Evolutionary conservation across 2,888 invertebrate species (phyloP), one percentile per base, ranked within the genome.

Genomic region (Gymnosoma rotundatum): DNA sequence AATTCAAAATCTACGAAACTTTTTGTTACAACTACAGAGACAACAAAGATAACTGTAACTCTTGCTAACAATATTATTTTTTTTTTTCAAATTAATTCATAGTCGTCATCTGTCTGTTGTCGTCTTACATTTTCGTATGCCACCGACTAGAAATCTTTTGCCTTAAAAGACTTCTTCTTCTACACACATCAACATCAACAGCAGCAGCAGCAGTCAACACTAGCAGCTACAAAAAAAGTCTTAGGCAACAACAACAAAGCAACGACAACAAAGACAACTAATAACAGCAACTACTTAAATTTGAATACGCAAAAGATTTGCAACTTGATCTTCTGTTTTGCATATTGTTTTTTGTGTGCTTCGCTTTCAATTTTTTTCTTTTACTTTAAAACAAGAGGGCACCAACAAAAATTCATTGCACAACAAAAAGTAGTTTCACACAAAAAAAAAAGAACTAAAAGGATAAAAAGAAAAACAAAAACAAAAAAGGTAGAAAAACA

Each of bases 281-380:
- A 36, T 12, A 73, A 52, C 42, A 45, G 20, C 63, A 58, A 66
- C 69, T 56, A 56, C 58, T 48, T 32, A 58, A 76, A 66, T 73
- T 42, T 60, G n/a, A 61, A 67, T 76, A 69, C 60, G 18, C 58
- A 72, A 48, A 74, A 69, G 61, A 69, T 74, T 67, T 80, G 80
- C 76, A 80, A 83, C 67, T 83, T 80, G 83, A 83, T 83, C 83
- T 83, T 83, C 80, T 83, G 83, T 83, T 83, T 80, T 73, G 73
- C 67, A 80, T 75, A 64, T 70, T 58, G 58, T 36, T 66, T n/a
- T 48, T 48, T 45, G 25, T 8, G 12, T 16, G n/a, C 14, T 4
- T 36, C 5, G 0, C 50, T 10, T 54, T 54, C n/a, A 8, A n/a
- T n/a, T n/a, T n/a, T n/a, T 38, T 10, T 42, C 12, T 42, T 42